Percentiles rank a stretch among this genome's conserved stretches.
Conservation (phyloP, 1,140 invertebrate genomes). For the Microplitis mediator region DNA sequence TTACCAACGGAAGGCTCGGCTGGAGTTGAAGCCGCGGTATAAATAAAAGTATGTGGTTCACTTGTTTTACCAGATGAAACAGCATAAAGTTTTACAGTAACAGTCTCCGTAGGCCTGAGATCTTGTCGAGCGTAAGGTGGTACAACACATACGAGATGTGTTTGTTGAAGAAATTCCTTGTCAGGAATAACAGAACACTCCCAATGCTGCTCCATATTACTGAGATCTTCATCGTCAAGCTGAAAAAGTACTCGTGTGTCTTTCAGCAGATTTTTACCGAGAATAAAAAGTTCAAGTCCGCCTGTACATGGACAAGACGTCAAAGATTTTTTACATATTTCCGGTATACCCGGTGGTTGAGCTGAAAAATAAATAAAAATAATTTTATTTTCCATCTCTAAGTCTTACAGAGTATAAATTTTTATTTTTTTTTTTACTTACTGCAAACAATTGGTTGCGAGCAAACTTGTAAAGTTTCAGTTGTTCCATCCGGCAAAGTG, state of each 20-base stretch:
- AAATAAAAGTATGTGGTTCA: constrained; percentile 86
- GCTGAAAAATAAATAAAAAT: constrained; percentile 66
- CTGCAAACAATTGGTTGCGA: constrained; percentile 95
- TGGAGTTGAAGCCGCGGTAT: constrained; percentile 67
- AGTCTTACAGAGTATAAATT: background rate
- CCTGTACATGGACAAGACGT: constrained; percentile 79
- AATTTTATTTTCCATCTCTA: background rate
- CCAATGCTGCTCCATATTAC: constrained; percentile 66
- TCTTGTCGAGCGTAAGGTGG: constrained; percentile 74
- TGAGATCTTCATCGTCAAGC: constrained; percentile 64
- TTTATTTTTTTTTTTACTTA: constrained; percentile 65
- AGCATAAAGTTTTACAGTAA: constrained; percentile 79
- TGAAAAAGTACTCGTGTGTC: constrained; percentile 90
- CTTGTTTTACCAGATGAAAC: constrained; percentile 86
- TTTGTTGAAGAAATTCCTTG: constrained; percentile 85
- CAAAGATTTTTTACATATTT: constrained; percentile 92
- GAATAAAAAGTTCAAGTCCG: constrained; percentile 89
- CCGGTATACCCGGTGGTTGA: constrained; percentile 93
- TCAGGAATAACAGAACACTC: constrained; percentile 79
- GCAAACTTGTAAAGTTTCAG: constrained; percentile 87
- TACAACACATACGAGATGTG: constrained; percentile 90
- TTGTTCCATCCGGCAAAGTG: constrained; percentile 73
- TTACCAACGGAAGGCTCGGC: constrained; percentile 49
- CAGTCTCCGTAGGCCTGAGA: constrained; percentile 68
- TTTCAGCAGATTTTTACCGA: constrained; percentile 97